Evolutionary conservation across 1,140 invertebrate genomes (phyloP).

Genomic region (Aphaenogaster ashmeadi): DNA sequence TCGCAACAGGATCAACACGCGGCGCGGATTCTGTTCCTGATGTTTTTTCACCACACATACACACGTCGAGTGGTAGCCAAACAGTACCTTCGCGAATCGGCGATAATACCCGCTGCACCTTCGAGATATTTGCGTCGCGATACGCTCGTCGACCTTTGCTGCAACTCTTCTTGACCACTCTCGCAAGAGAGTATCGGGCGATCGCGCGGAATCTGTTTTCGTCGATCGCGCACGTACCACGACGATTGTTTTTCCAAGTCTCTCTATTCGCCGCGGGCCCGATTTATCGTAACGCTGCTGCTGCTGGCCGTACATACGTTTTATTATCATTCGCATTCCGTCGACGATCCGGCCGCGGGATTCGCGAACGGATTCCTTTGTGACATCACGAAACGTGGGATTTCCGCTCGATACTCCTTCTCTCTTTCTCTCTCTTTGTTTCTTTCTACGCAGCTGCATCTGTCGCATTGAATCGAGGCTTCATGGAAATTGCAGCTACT

Average conservation of each 20-base stretch:
- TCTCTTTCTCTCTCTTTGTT: not conserved
- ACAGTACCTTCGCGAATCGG: not conserved
- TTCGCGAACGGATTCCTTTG: conserved; percentile 47
- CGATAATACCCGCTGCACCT: conserved; percentile 37
- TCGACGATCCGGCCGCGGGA: conserved; percentile 21
- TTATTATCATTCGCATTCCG: conserved; percentile 62
- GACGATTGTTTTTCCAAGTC: conserved; percentile 62
- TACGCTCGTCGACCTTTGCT: conserved; percentile 1
- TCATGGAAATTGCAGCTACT: conserved; percentile 21
- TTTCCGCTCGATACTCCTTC: conserved; percentile 6
- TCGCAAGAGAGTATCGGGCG: not conserved
- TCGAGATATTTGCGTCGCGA: conserved; percentile 51
- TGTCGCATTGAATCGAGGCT: conserved; percentile 50
- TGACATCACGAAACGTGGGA: conserved; percentile 30
- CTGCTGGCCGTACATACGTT: conserved; percentile 7
- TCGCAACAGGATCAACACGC: conserved; percentile 9
- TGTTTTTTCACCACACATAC: not conserved
- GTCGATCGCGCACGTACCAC: conserved; percentile 15
- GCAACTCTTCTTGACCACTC: not conserved
- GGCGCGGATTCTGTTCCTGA: not conserved
- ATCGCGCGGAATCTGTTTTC: conserved; percentile 57
- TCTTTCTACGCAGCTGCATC: not conserved
- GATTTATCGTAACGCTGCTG: conserved; percentile 47
- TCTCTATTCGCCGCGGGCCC: conserved; percentile 11
- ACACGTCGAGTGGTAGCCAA: not conserved